A percentile compares a stretch with the other conserved stretches of the same genome.
These are phyloP conservation scores for Caloenas nicobarica DNA, from an alignment of 2,113 vertebrate genomes.

Conservation along the genomic window DNA sequence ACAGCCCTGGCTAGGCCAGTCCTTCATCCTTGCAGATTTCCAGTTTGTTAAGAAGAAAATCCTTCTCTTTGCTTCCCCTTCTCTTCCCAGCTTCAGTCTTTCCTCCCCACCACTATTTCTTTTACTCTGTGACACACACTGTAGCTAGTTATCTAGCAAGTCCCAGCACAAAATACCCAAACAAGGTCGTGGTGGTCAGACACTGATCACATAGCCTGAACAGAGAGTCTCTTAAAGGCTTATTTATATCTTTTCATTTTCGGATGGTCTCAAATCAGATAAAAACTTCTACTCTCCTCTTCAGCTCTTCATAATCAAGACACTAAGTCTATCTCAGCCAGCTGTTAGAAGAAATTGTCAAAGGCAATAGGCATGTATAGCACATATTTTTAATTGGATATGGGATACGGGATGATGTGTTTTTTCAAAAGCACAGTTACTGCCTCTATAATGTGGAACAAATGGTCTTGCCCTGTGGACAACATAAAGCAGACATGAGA, in stretches of 20 bases:
- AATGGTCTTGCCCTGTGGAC: constrained; percentile 9
- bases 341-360: not conserved
- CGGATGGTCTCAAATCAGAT: constrained; percentile 21
- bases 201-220: not conserved
- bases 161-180: constrained; percentile 2
- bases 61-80: not conserved
- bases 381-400: constrained; percentile 29
- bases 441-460: constrained; percentile 1
- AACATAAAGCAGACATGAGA: constrained; percentile 8
- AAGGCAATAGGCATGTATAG: not conserved
- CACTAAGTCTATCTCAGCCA: not conserved
- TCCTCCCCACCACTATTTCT: not conserved
- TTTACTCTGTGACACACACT: not conserved
- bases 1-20: constrained; percentile 8
- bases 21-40: constrained; percentile 27
- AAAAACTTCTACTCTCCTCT: not conserved
- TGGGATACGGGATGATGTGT: not conserved
- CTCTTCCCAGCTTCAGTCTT: constrained; percentile 2
- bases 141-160: constrained; percentile 37
- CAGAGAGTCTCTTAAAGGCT: not conserved
- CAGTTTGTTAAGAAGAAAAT: constrained; percentile 45
- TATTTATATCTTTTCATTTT: not conserved
- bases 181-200: constrained; percentile 31
- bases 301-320: not conserved
- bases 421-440: constrained; percentile 32